Base-by-base conservation (phyloP, 1,140 invertebrate species). In the Zaprionus camerounensis region DNA sequence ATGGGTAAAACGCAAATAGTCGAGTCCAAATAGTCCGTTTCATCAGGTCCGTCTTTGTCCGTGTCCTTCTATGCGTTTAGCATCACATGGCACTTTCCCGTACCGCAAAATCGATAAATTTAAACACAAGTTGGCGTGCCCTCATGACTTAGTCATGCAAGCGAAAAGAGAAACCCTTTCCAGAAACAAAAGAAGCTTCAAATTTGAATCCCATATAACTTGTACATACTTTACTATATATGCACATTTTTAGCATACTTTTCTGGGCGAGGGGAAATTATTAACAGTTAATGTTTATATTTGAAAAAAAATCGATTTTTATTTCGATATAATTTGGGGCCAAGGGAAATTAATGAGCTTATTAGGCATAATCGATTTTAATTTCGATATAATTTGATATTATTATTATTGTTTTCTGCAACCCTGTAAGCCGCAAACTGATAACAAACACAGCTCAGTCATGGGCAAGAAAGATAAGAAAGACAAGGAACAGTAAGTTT, bases 391-490 rank as follows among this genome's bases (percentile, higher is more conserved):
- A 12, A 36, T 58, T 64, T 55, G 13, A 17, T 31, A 59, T 20
- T 76, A 46, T 61, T 13, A 22, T 61, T 13, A 22, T 71, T 71
- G 41, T 58, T 51, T 55, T 64, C 6, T 20, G 31, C 57, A 59
- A 44, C 28, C 44, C 31, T 36, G 2, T 71, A 65, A 26, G 58
- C 72, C 58, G 65, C 66, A 56, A 44, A 22, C 57, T 24, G 9
- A 44, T 11, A 64, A 38, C 26, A n/a, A 64, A 38, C 26, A n/a
- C 24, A 22, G 26, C 51, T 66, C 55, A 72, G 59, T 55, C 55
- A 92, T 92, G 91, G 91, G 91, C 80, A 92, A 92, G 68, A 92
- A 92, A 91, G 91, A 92, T 77, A 92, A 92, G 63, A 92, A 46
- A 46, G 41, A 92, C 65, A 92, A 92, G 82, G 91, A 92, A 90